Evolutionary conservation across 53 echinoderm and acorn worm genomes (phyloP).

Genomic region (Antedon mediterranea): DNA sequence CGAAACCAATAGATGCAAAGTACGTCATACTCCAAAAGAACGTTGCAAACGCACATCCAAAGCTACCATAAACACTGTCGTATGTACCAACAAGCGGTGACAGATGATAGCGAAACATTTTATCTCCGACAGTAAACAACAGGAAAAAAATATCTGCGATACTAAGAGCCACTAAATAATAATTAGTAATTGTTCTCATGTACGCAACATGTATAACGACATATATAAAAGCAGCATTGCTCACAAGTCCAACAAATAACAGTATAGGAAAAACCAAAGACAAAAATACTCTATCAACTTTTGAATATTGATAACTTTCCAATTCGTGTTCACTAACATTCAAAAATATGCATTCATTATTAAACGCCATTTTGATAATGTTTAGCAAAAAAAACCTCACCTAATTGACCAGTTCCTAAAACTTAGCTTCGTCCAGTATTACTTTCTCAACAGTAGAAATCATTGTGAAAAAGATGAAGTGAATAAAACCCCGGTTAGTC

Average conservation of each 20-base stretch:
- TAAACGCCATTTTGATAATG: background rate
- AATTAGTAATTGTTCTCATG: constrained; percentile 79
- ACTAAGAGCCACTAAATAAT: constrained; percentile 62
- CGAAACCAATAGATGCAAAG: constrained; percentile 67
- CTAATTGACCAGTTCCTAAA: no score
- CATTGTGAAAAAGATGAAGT: no score
- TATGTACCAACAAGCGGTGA: constrained; percentile 44
- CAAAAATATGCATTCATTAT: background rate
- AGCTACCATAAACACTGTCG: constrained; percentile 31
- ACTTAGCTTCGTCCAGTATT: no score
- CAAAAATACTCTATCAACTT: constrained; percentile 28
- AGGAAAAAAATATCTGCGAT: constrained; percentile 76
- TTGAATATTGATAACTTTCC: constrained; percentile 11
- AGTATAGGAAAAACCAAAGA: constrained; percentile 51
- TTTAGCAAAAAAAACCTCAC: no score
- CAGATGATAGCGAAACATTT: constrained; percentile 29
- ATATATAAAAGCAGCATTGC: constrained; percentile 68
- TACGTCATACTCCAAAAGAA: constrained; percentile 57
- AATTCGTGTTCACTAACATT: background rate
- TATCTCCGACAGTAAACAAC: constrained; percentile 52
- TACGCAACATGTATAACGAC: constrained; percentile 53
- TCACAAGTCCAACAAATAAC: constrained; percentile 39
- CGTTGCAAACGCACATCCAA: constrained; percentile 47
- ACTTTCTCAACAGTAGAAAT: no score
- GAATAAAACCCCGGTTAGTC: no score